Conservation (phyloP, 2,797 vertebrate genomes). For the Sebastes kiyomatsui region DNA sequence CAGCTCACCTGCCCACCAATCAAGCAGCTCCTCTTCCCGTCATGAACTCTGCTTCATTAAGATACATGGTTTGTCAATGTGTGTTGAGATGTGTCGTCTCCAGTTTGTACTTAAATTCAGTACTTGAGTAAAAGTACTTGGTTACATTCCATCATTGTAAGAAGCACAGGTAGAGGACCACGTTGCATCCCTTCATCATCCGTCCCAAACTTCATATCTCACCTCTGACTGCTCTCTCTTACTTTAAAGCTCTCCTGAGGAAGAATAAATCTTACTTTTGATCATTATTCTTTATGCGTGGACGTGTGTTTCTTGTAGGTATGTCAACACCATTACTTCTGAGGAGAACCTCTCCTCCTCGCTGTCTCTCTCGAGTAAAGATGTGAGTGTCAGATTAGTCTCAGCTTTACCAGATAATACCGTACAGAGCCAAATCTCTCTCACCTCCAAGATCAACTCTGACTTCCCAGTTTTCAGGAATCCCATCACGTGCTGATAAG, state of each 20-base stretch:
- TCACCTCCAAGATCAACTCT: constrained; percentile 35
- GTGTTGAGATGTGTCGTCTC: no score
- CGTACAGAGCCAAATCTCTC: background rate
- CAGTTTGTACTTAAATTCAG: no score
- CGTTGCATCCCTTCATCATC: background rate
- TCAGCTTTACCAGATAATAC: constrained; percentile 1
- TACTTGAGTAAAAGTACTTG: no score
- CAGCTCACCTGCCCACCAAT: background rate
- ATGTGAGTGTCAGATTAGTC: constrained; percentile 33
- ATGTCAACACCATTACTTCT: constrained; percentile 3
- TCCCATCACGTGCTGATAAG: constrained; percentile 39
- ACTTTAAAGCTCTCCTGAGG: constrained; percentile 27
- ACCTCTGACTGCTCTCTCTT: background rate
- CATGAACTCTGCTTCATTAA: no score
- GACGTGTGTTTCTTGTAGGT: background rate
- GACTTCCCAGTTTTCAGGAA: constrained; percentile 35
- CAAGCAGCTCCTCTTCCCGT: no score
- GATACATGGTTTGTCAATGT: no score
- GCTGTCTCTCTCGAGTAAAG: background rate
- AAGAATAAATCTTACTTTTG: background rate
- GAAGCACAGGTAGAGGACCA: background rate
- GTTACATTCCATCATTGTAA: background rate
- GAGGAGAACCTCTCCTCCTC: constrained; percentile 1
- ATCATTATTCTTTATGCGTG: background rate
- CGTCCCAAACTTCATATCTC: constrained; percentile 12